Evolutionary conservation across 2,113 vertebrate species (phyloP), one percentile per base, ranked within the genome.

Genomic region (Pseudorectes ferrugineus): DNA sequence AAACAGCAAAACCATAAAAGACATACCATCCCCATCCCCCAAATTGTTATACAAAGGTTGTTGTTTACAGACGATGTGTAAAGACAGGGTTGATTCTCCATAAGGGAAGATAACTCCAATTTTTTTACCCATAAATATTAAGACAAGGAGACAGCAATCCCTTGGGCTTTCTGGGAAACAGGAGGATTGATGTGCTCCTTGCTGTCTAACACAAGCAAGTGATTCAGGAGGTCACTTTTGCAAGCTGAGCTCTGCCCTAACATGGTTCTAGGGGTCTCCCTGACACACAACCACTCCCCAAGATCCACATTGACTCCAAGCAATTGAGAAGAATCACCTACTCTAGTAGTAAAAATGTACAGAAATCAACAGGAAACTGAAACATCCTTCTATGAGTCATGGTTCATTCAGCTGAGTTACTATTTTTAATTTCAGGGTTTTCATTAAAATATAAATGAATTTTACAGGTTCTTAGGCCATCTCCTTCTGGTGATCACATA

Each of bases 1-100:
- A 89, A 72, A 25, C 48, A 68, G 65, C 16, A 59, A 81, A 91
- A 52, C 5, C 1, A 3, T 51, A 65, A 71, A 58, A 84, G 43
- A 67, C 19, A n/a, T 11, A 43, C 10, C 12, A 29, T n/a, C 15
- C 1, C 7, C 4, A 24, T 12, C 1, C 40, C 11, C 4, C n/a
- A 10, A 75, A 40, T 5, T 23, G 10, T 57, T 65, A 33, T 7
- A 42, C 0, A 6, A 72, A 72, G 13, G 16, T n/a, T 24, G 15
- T 10, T 78, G 28, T 75, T 89, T 72, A 67, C 3, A 29, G 36
- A 61, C n/a, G 12, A 74, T 45, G 5, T 51, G 46, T 57, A 66
- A 70, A 43, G 29, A 80, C 24, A 83, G 5, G 46, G 8, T 35
- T 8, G 8, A 43, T 67, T 57, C 14, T 95, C 45, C 21, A 2